Conservation (phyloP, 2,113 vertebrate species). For the Pollachius pollachius region DNA sequence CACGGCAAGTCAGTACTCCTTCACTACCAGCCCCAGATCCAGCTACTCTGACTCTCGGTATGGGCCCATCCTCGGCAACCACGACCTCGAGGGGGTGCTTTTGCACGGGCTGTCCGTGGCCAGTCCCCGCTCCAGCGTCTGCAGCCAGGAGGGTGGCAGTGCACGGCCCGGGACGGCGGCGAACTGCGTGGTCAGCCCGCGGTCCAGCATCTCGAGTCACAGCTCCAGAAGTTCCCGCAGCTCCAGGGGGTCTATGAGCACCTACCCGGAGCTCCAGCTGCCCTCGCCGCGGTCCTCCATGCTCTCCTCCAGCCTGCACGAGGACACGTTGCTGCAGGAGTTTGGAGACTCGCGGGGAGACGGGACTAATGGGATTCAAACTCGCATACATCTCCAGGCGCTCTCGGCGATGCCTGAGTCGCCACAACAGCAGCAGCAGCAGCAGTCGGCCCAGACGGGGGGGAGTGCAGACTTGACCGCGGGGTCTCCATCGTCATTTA, state of each 20-base stretch:
- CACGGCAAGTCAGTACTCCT: slow-evolving; percentile 83
- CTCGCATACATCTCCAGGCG: slow-evolving; percentile 71
- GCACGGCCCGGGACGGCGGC: slow-evolving; percentile 62
- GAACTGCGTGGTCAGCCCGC: slow-evolving; percentile 79
- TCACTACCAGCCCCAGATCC: slow-evolving; percentile 80
- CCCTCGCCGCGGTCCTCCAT: slow-evolving; percentile 82
- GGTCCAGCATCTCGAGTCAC: slow-evolving; percentile 90
- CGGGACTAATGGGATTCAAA: slow-evolving; percentile 58
- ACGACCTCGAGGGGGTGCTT: slow-evolving; percentile 66
- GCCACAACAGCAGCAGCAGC: slow-evolving; percentile 26
- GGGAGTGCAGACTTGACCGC: slow-evolving; percentile 47
- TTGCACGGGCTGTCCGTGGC: slow-evolving; percentile 63
- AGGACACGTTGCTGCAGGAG: slow-evolving; percentile 75
- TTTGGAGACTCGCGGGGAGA: slow-evolving; percentile 57
- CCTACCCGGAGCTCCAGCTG: slow-evolving; percentile 82
- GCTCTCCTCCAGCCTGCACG: slow-evolving; percentile 74
- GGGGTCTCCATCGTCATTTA: slow-evolving; percentile 60
- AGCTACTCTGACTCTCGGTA: slow-evolving; percentile 81
- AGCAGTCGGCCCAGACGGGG: slow-evolving; percentile 39
- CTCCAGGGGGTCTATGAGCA: slow-evolving; percentile 86
- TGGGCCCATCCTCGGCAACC: slow-evolving; percentile 60
- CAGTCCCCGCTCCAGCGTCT: slow-evolving; percentile 86
- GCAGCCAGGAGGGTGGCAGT: slow-evolving; percentile 77
- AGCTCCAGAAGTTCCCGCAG: slow-evolving; percentile 84
- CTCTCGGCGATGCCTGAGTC: slow-evolving; percentile 70